These are phyloP conservation scores for Solen grandis DNA, from an alignment of 1,140 invertebrate species.

Conservation along the genomic window DNA sequence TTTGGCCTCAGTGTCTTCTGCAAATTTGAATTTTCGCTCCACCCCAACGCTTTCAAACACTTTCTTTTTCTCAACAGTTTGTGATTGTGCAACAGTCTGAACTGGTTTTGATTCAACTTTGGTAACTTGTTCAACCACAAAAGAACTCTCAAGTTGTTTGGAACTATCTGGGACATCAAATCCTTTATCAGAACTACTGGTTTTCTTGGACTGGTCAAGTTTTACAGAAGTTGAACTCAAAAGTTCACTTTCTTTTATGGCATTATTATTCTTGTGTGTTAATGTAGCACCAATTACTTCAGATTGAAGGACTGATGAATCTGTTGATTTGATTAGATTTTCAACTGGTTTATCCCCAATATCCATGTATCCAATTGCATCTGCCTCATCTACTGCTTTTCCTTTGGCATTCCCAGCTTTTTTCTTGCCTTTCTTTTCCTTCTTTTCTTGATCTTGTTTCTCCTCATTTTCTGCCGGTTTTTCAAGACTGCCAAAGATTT, in stretches of 20 bases:
- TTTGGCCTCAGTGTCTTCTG: conserved; percentile 54
- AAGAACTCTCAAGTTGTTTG: neutral
- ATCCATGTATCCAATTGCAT: conserved; percentile 44
- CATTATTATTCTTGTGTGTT: no score
- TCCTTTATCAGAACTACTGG: no score
- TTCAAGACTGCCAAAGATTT: neutral
- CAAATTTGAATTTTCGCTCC: conserved; percentile 68
- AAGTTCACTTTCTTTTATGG: no score
- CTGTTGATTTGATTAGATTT: neutral
- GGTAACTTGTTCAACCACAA: neutral
- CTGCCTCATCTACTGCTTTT: conserved; percentile 13
- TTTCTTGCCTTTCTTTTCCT: neutral
- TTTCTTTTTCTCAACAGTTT: neutral
- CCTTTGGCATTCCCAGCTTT: neutral
- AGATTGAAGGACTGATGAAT: no score
- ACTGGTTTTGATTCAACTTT: neutral
- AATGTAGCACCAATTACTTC: no score
- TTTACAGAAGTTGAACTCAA: no score
- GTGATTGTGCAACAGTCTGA: neutral
- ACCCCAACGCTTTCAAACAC: conserved; percentile 62
- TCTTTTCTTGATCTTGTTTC: neutral
- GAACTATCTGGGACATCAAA: conserved; percentile 25
- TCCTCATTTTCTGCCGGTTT: neutral
- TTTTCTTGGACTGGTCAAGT: no score
- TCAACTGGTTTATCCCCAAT: conserved; percentile 25